Evolutionary conservation across 2,888 invertebrate genomes (phyloP).

Genomic region (Campoplex nolae): DNA sequence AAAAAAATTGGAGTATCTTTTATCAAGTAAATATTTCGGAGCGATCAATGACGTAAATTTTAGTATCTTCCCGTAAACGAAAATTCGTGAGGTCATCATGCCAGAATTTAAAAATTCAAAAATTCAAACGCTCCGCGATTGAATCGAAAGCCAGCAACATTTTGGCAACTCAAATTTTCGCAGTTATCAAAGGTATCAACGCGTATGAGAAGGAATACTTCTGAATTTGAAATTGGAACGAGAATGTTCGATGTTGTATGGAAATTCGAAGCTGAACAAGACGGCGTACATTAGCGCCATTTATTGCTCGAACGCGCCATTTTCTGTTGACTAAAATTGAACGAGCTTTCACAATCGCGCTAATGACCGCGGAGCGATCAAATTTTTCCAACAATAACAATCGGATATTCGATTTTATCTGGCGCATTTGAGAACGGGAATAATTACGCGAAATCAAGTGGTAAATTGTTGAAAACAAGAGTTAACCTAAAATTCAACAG

Average conservation of each 20-base stretch:
- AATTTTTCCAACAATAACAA: not conserved
- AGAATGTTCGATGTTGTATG: constrained; percentile 74
- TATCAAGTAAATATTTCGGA: not conserved
- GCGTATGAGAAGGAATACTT: not conserved
- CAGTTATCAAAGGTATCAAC: not conserved
- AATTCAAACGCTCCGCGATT: constrained; percentile 79
- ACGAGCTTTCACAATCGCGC: constrained; percentile 28
- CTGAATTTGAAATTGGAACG: constrained; percentile 63
- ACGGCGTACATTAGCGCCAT: constrained; percentile 83
- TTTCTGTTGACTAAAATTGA: constrained; percentile 78
- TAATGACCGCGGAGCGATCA: not conserved
- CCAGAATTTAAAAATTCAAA: constrained; percentile 83
- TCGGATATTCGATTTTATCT: not conserved
- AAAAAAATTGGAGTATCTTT: not conserved
- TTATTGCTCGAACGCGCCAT: constrained; percentile 84
- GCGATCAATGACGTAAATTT: not conserved
- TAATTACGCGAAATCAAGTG: not conserved
- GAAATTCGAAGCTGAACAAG: constrained; percentile 74
- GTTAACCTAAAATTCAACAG: constrained; percentile 81
- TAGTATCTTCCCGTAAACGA: not conserved
- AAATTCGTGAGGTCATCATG: constrained; percentile 62
- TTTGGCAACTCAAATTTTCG: not conserved
- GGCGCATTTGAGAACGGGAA: not conserved
- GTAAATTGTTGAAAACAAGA: constrained; percentile 42
- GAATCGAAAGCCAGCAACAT: not conserved